A percentile compares a stretch with the other conserved stretches of the same genome.
Evolutionary conservation across 2,888 invertebrate species (phyloP).

Genomic region (Timandra comae): DNA sequence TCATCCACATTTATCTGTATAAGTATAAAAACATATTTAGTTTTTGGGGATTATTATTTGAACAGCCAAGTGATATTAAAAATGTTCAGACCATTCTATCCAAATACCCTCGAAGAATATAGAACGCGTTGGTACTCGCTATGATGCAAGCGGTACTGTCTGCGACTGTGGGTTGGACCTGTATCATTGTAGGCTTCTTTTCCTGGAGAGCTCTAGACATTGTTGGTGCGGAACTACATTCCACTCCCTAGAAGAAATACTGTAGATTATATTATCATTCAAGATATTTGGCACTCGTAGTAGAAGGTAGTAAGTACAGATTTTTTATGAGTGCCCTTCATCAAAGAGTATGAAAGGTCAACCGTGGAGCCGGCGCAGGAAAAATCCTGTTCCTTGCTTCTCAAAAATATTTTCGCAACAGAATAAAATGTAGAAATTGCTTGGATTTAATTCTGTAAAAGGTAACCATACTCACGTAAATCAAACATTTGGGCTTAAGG

Average conservation of each 20-base stretch:
- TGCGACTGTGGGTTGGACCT: slow-evolving; percentile 82
- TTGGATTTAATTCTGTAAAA: too few relatives aligned
- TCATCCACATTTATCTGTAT: slow-evolving; percentile 81
- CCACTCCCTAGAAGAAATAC: slow-evolving; percentile 82
- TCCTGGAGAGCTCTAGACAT: slow-evolving; percentile 80
- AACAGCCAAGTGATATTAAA: too few relatives aligned
- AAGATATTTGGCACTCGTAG: too few relatives aligned
- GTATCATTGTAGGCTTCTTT: slow-evolving; percentile 80
- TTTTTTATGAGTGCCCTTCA: too few relatives aligned
- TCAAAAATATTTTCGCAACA: too few relatives aligned
- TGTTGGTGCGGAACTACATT: slow-evolving; percentile 89
- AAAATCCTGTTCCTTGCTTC: too few relatives aligned
- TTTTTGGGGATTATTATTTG: too few relatives aligned
- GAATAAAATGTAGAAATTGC: too few relatives aligned
- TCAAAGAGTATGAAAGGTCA: too few relatives aligned
- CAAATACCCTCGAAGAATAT: slow-evolving; percentile 81
- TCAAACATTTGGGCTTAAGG: slow-evolving; percentile 40
- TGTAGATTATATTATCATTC: background rate
- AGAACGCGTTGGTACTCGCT: slow-evolving; percentile 87
- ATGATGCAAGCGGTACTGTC: slow-evolving; percentile 87
- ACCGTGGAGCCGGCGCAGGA: too few relatives aligned
- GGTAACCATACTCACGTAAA: slow-evolving; percentile 32
- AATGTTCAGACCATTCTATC: slow-evolving; percentile 81
- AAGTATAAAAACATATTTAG: too few relatives aligned
- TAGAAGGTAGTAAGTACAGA: too few relatives aligned